Evolutionary conservation across 35 echinoderm and acorn worm genomes (phyloP).

Genomic region (Amphiura filiformis): DNA sequence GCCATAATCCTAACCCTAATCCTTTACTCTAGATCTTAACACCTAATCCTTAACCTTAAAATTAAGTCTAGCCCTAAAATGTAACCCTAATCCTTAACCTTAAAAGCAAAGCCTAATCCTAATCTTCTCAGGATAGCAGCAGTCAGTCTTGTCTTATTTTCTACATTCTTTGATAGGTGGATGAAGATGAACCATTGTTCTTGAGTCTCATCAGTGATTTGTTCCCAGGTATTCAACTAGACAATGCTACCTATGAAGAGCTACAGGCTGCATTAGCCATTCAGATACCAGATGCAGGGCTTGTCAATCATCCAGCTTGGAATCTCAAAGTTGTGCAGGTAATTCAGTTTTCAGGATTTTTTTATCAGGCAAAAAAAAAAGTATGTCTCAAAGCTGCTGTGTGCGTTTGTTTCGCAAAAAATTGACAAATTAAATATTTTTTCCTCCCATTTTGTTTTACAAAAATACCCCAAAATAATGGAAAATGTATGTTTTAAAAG

Average conservation of each 20-base stretch:
- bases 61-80: too few relatives aligned
- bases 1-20: too few relatives aligned
- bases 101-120: too few relatives aligned
- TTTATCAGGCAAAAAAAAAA: neutral
- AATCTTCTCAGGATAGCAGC: too few relatives aligned
- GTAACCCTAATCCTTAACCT: too few relatives aligned
- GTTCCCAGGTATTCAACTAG: constrained; percentile 95
- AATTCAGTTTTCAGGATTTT: constrained; percentile 2
- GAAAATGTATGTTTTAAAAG: too few relatives aligned
- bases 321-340: constrained; percentile 99
- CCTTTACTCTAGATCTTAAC: too few relatives aligned
- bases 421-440: neutral
- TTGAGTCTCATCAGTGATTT: constrained; percentile 99
- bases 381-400: too few relatives aligned
- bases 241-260: constrained; percentile 97
- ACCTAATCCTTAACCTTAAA: too few relatives aligned
- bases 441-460: too few relatives aligned
- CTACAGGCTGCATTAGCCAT: constrained; percentile 79
- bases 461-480: too few relatives aligned
- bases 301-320: constrained; percentile 97
- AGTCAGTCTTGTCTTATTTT: neutral
- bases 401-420: neutral
- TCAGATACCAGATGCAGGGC: constrained; percentile 28
- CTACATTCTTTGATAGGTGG: constrained; percentile 53
- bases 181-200: constrained; percentile 99